Base-by-base conservation (phyloP, 2,888 invertebrate species). In the Stictocephala bisonia region DNA sequence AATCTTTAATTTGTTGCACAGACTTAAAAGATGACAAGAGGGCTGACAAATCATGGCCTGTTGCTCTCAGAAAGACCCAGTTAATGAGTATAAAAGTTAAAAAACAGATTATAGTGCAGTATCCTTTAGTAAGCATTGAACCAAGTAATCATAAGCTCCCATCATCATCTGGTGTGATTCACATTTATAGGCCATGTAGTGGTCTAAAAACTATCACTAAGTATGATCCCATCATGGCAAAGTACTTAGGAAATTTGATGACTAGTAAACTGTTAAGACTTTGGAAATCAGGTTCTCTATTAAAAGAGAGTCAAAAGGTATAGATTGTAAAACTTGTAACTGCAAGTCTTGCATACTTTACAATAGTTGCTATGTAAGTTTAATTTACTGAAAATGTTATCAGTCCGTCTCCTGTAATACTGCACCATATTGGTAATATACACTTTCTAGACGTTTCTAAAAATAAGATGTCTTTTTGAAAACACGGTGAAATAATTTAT, bases 11-110 rank as follows among this genome's bases (percentile, higher is more conserved):
- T 1, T 82, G 83, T 75, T 84, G 84, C 74, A 79, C 77, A 7
- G 79, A 87, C 83, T 77, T 83, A 74, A 74, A 75, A 40, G 79
- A 81, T 76, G 76, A 81, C 73, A 74, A 79, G 73, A 53, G 77
- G 26, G 71, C 78, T 40, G 75, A 78, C 67, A 80, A 80, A 67
- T 75, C 77, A 18, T 79, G 79, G 40, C 80, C 82, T 9, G 77
- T 78, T 18, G 78, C 82, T 56, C 78, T 83, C 44, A 79, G 80
- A 53, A 83, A 83, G 72, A 80, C 80, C 3, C 67, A 73, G 31
- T 77, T 77, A 68, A 72, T 77, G 40, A 58, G 70, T 18, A 69
- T 72, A 24, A 56, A 51, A 53, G 66, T 51, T 15, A 75, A 70
- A 56, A 69, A 31, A 35, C 53, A 50, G 20, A 44, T 73, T 22